Evolutionary conservation across 2,888 invertebrate species (phyloP), one percentile per base, ranked within the genome.

Genomic region (Geophilus truncorum): DNA sequence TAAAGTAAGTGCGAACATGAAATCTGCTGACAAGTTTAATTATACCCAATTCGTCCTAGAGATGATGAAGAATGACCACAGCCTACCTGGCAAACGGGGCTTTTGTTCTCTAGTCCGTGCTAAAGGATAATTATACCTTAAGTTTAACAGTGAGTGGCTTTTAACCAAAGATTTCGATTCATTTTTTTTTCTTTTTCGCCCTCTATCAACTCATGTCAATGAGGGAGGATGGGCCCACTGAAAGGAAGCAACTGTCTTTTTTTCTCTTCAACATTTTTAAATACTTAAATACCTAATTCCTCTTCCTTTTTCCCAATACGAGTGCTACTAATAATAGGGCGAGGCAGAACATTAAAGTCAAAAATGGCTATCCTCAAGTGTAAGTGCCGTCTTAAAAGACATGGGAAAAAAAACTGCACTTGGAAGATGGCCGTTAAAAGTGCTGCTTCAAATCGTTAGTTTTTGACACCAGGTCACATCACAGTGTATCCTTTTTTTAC

Each of bases 11-110:
- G 12, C 10, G 70, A 70, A 70, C 10, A 70, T 3, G 10, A 70
- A 70, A 70, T 28, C 28, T 25, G 70, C 70, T 70, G 70, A 70
- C 70, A 70, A n/a, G 28, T 70, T 70, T 70, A 70, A 70, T 70
- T 70, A 70, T 70, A 70, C 70, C 70, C 70, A 70, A 70, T 70
- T 70, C 70, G 28, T 28, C 70, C 70, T 70, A 70, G 70, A 70
- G 25, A n/a, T 70, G 70, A 70, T 70, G 70, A 70, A 70, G 70
- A 70, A 70, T 28, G 70, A 70, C 28, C 70, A 70, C 70, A 70
- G 25, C 70, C 70, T 70, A 28, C 70, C 70, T 18, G 12, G 70
- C 23, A 70, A 70, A 70, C 28, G 25, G 70, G 25, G 25, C 70
- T 70, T 62, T 70, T 70, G 70, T 70, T 70, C 70, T 70, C 25